phyloP scores from a whole-genome alignment of 2,113 vertebrate species.

The Callaeas wilsoni region DNA sequence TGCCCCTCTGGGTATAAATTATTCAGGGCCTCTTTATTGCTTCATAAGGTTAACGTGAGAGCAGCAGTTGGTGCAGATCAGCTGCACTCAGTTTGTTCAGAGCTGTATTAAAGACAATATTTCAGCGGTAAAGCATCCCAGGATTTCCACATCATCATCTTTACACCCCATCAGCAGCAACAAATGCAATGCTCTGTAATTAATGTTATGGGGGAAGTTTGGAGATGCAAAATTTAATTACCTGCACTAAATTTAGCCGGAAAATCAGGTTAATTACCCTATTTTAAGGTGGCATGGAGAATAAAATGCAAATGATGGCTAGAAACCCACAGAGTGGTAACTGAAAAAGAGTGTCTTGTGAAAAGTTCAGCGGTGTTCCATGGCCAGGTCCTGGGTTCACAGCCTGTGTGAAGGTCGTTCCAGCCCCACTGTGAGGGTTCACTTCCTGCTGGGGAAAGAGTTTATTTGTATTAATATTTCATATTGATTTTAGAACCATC shows the following conservation, averaged over 20 bases:
- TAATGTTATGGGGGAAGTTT: not conserved
- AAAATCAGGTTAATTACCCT: not conserved
- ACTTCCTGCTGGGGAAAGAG: not conserved
- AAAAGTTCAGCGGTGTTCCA: not conserved
- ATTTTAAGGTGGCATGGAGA: not conserved
- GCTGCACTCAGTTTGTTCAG: not conserved
- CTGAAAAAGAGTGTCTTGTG: not conserved
- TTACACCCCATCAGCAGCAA: not conserved
- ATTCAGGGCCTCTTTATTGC: constrained; percentile 41
- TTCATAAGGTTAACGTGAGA: not conserved
- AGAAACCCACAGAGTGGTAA: not conserved
- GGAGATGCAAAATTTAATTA: not conserved
- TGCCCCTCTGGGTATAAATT: constrained; percentile 5
- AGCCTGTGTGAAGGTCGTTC: not conserved
- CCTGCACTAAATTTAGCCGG: not conserved
- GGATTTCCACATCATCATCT: not conserved
- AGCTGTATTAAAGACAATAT: not conserved
- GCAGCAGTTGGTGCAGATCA: not conserved
- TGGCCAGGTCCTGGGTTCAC: not conserved
- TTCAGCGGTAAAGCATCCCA: not conserved
- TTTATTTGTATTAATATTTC: not conserved
- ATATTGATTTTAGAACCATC: not conserved
- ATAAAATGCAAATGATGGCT: not conserved
- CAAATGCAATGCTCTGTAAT: not conserved
- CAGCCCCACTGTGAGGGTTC: not conserved